These are phyloP conservation scores for Philhelius pedissequus DNA, from an alignment of 2,888 invertebrate species.

Conservation along the genomic window DNA sequence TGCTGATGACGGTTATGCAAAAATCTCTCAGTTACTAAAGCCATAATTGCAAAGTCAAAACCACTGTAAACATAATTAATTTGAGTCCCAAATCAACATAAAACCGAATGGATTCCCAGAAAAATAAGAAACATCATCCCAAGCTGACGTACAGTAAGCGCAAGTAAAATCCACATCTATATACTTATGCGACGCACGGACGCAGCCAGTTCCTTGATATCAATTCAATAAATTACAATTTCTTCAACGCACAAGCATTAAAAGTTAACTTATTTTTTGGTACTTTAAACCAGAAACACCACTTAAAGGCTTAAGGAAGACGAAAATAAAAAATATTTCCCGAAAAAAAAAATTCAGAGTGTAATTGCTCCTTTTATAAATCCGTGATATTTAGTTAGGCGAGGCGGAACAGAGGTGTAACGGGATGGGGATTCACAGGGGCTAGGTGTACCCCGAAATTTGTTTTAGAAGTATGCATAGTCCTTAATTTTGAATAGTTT, in stretches of 20 bases:
- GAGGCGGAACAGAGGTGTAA: too few species aligned
- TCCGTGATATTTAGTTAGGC: background rate
- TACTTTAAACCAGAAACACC: slow-evolving; percentile 27
- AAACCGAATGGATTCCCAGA: slow-evolving; percentile 22
- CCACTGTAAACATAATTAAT: slow-evolving; percentile 8
- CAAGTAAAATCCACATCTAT: background rate
- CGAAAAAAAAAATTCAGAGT: background rate
- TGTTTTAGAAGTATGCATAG: too few species aligned
- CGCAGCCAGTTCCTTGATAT: background rate
- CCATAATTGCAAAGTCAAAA: background rate
- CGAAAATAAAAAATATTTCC: background rate
- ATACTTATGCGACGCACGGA: background rate
- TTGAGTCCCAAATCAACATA: slow-evolving; percentile 14
- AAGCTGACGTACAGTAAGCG: background rate
- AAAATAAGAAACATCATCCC: slow-evolving; percentile 16
- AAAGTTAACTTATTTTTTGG: background rate
- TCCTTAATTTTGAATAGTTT: too few species aligned
- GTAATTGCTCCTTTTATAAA: slow-evolving; percentile 4
- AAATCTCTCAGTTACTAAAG: background rate
- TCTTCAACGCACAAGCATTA: slow-evolving; percentile 12
- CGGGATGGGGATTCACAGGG: too few species aligned
- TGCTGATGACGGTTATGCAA: slow-evolving; percentile 1
- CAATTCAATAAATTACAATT: slow-evolving; percentile 41
- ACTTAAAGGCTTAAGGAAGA: slow-evolving; percentile 36
- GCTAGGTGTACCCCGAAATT: too few species aligned